These are phyloP conservation scores for Sterna hirundo DNA, from an alignment of 2,113 vertebrate species.

Conservation along the genomic window DNA sequence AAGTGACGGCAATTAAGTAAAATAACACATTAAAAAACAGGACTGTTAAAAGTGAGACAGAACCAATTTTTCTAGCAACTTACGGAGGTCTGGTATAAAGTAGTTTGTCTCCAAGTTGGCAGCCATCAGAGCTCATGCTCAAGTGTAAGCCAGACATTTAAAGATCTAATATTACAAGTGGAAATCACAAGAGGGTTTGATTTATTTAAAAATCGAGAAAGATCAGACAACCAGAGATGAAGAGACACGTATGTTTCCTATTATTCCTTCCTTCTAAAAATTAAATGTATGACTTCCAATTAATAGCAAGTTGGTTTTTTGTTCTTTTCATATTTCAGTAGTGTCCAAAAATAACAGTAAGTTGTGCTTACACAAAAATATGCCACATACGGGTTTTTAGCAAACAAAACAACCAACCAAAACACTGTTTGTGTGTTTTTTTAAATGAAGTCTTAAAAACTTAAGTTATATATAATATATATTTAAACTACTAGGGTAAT, in stretches of 20 bases:
- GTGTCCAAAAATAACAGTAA: constrained; percentile 63
- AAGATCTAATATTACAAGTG: constrained; percentile 59
- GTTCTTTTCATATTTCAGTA: constrained; percentile 30
- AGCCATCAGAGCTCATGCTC: constrained; percentile 13
- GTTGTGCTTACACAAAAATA: neutral
- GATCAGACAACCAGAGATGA: constrained; percentile 62
- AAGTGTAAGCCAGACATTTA: constrained; percentile 50
- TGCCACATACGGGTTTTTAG: constrained; percentile 2
- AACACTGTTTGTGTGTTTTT: neutral
- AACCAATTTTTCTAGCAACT: neutral
- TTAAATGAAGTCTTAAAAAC: neutral
- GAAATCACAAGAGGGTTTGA: constrained; percentile 63
- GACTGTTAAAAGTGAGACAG: neutral
- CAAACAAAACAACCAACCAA: constrained; percentile 28
- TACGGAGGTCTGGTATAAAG: neutral
- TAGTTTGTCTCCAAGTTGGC: constrained; percentile 36
- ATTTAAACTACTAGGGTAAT: neutral
- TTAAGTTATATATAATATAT: neutral
- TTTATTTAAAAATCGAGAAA: constrained; percentile 62
- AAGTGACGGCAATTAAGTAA: neutral
- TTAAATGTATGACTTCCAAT: constrained; percentile 67
- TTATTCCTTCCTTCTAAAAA: constrained; percentile 61
- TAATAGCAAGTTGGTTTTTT: constrained; percentile 60
- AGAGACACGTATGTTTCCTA: constrained; percentile 54
- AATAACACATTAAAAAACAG: neutral